Conservation (phyloP, 2,797 vertebrate species). For the Hephaestus fuliginosus region DNA sequence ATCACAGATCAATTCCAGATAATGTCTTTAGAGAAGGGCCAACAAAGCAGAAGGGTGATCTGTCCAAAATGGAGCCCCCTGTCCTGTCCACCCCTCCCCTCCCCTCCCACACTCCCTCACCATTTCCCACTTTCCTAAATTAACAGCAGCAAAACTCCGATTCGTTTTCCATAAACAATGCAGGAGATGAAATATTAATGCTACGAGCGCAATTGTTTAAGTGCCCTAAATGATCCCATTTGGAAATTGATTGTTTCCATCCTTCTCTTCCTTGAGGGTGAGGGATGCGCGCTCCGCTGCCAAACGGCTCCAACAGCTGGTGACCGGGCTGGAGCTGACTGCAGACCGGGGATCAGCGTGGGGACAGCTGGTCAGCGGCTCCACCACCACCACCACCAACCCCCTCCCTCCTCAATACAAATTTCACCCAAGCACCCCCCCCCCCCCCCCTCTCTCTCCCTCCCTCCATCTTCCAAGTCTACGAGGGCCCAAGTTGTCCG, state of each 20-base stretch:
- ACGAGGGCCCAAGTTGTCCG: slow-evolving; percentile 66
- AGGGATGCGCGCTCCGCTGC: slow-evolving; percentile 86
- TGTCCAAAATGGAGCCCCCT: slow-evolving; percentile 52
- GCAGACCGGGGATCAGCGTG: slow-evolving; percentile 83
- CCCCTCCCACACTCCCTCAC: background rate
- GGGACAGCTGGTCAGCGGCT: slow-evolving; percentile 95
- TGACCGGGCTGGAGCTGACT: slow-evolving; percentile 88
- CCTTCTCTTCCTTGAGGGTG: slow-evolving; percentile 83
- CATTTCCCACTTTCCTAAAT: slow-evolving; percentile 67
- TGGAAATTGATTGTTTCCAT: slow-evolving; percentile 90
- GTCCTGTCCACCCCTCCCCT: background rate
- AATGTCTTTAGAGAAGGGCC: slow-evolving; percentile 59
- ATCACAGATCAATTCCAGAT: slow-evolving; percentile 64
- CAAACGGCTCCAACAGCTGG: slow-evolving; percentile 93
- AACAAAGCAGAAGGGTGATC: slow-evolving; percentile 57
- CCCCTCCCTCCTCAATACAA: slow-evolving; percentile 38
- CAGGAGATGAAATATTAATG: slow-evolving; percentile 90
- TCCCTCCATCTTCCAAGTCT: slow-evolving; percentile 31
- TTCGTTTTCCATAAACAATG: slow-evolving; percentile 86
- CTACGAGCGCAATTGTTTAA: slow-evolving; percentile 91
- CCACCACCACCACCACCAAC: slow-evolving; percentile 40
- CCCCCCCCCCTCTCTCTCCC: background rate
- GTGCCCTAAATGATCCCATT: slow-evolving; percentile 93
- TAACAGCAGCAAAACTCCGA: slow-evolving; percentile 71
- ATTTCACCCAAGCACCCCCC: slow-evolving; percentile 39